Base-by-base conservation (phyloP, 2,888 invertebrate genomes). In the Sussaba pulchella region DNA sequence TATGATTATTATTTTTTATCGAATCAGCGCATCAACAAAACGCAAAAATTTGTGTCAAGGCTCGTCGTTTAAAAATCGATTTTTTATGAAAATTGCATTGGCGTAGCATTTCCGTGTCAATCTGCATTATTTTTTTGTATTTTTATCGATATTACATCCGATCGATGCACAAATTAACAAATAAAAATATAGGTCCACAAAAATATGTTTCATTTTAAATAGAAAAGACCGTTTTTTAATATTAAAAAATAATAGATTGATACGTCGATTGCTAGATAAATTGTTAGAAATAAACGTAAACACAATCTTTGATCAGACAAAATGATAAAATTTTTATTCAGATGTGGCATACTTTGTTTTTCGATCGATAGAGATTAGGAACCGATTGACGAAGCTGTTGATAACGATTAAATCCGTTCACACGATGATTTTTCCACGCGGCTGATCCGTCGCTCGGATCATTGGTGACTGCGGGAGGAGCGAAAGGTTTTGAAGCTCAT, bases 401-500 rank as follows among this genome's bases (percentile, higher is more conserved):
- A 43, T 67, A 67, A 31, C 52, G 67, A 67, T 52, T 3, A 26
- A n/a, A 26, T 31, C 26, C 47, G 31, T 26, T 45, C 64, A 31
- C 45, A 26, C 64, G 31, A 31, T 2, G 41, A 41, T 9, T 17
- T 69, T 69, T 21, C 24, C 67, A 50, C 52, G 52, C 26, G 52
- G 26, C 54, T 41, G 41, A 21, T 14, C 24, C 14, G 54, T 41
- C 14, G 17, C 17, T 17, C 67, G 67, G 26, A 54, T 41, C 52
- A 24, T 54, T 69, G n/a, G 41, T 54, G n/a, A 69, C 67, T 54
- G 67, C 41, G 57, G 31, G 10, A 57, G 57, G 57, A 6, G n/a
- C 10, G 31, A 26, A 50, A 31, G 50, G n/a, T 36, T 31, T 31
- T 31, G 4, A 31, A 31, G 6, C 31, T 31, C 4, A 5, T 31